Percentiles rank a stretch among this genome's conserved stretches.
phyloP scores from a whole-genome alignment of 2,113 vertebrate genomes.

The Lucifuga dentata region DNA sequence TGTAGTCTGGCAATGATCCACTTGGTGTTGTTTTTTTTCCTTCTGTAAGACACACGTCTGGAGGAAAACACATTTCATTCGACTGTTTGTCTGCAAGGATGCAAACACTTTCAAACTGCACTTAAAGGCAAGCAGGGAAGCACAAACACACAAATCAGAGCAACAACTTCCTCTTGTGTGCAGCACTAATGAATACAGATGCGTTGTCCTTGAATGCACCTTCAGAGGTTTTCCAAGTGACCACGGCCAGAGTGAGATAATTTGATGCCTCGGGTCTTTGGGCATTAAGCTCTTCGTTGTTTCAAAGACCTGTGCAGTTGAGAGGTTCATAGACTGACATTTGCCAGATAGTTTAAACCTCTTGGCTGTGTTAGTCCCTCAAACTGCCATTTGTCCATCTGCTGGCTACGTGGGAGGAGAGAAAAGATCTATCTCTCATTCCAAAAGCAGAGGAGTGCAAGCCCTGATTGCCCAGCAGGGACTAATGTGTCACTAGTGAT shows the following conservation, averaged over 20 bases:
- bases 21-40: slow-evolving; percentile 43
- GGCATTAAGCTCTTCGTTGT: slow-evolving; percentile 21
- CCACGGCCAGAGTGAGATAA: slow-evolving; percentile 33
- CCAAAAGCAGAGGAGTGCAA: slow-evolving; percentile 7
- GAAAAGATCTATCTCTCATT: slow-evolving; percentile 40
- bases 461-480: slow-evolving; percentile 33
- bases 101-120: slow-evolving; percentile 35
- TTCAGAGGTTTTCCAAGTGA: neutral
- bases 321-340: slow-evolving; percentile 26
- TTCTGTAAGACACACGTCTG: slow-evolving; percentile 11
- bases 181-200: neutral
- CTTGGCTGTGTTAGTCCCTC: slow-evolving; percentile 15
- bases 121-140: slow-evolving; percentile 44
- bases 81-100: slow-evolving; percentile 32
- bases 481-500: slow-evolving; percentile 54
- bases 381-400: slow-evolving; percentile 10
- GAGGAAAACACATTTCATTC: slow-evolving; percentile 29
- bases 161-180: slow-evolving; percentile 11
- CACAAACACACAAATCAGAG: slow-evolving; percentile 34
- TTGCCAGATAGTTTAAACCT: slow-evolving; percentile 23
- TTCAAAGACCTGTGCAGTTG: neutral
- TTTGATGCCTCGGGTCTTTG: slow-evolving; percentile 12
- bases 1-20: slow-evolving; percentile 35
- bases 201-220: neutral
- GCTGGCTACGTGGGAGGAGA: slow-evolving; percentile 15